Evolutionary conservation across 2,888 invertebrate species (phyloP).

Genomic region (Pachycephus smyrnensis): DNA sequence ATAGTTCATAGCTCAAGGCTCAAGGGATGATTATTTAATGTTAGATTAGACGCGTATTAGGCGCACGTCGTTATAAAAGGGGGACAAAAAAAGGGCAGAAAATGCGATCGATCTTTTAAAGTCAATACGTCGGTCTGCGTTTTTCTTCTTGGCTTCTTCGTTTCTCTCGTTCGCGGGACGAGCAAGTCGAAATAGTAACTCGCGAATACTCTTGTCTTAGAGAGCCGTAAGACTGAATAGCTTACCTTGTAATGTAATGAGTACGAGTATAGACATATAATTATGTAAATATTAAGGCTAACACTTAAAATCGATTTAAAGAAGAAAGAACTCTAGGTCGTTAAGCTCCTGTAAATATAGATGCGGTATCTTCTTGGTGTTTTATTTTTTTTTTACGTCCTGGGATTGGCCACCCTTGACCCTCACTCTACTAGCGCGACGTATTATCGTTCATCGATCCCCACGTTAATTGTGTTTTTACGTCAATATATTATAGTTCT

Average conservation of each 20-base stretch:
- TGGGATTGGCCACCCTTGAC: not conserved
- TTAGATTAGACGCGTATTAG: not conserved
- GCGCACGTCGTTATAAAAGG: not conserved
- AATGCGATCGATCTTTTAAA: not conserved
- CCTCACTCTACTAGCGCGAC: not conserved
- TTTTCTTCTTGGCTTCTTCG: not conserved
- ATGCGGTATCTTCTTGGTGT: not conserved
- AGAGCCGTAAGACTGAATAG: slow-evolving; percentile 54
- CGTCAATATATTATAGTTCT: not conserved
- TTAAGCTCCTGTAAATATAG: not conserved
- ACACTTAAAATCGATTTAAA: not conserved
- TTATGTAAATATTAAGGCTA: not conserved
- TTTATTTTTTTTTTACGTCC: not conserved
- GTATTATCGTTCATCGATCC: not conserved
- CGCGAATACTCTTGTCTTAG: slow-evolving; percentile 34
- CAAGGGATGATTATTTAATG: not conserved
- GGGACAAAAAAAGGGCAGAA: not conserved
- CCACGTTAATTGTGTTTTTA: not conserved
- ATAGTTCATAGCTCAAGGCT: not conserved
- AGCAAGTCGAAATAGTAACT: slow-evolving; percentile 21
- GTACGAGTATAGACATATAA: not conserved
- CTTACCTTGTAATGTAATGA: slow-evolving; percentile 8
- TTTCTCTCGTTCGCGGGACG: slow-evolving; percentile 8
- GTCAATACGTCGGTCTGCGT: not conserved
- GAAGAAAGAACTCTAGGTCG: not conserved